A percentile compares a stretch with the other conserved stretches of the same genome.
Conservation (phyloP, 2,797 vertebrate genomes). For the Sciurus vulgaris region DNA sequence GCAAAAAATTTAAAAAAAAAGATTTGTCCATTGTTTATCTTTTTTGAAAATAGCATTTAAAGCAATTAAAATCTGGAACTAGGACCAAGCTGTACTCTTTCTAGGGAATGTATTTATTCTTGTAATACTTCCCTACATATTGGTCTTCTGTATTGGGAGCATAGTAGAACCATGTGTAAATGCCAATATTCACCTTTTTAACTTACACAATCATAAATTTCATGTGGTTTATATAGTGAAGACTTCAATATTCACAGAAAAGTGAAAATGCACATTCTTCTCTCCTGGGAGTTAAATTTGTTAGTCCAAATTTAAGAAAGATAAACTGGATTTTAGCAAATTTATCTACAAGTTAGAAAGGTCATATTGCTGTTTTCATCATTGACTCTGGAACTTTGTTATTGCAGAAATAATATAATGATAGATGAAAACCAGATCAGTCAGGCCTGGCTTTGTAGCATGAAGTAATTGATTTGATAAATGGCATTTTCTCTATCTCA, state of each 20-base stretch:
- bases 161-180: background rate
- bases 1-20: background rate
- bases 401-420: constrained; percentile 1
- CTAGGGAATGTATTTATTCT: background rate
- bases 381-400: background rate
- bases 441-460: background rate
- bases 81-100: background rate
- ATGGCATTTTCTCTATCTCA: background rate
- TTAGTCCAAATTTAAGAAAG: background rate
- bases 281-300: constrained; percentile 3
- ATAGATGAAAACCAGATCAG: background rate
- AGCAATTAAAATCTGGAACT: background rate
- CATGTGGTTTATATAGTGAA: background rate
- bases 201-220: constrained; percentile 6
- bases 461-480: constrained; percentile 56
- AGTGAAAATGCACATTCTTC: constrained; percentile 26
- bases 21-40: background rate
- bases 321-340: background rate
- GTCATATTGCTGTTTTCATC: background rate
- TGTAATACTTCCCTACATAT: background rate
- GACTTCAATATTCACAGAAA: constrained; percentile 44
- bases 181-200: background rate
- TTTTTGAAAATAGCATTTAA: background rate
- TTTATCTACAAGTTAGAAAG: background rate
- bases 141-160: background rate